Conservation (phyloP, 2,797 vertebrate genomes). For the Onychomys leucogaster region DNA sequence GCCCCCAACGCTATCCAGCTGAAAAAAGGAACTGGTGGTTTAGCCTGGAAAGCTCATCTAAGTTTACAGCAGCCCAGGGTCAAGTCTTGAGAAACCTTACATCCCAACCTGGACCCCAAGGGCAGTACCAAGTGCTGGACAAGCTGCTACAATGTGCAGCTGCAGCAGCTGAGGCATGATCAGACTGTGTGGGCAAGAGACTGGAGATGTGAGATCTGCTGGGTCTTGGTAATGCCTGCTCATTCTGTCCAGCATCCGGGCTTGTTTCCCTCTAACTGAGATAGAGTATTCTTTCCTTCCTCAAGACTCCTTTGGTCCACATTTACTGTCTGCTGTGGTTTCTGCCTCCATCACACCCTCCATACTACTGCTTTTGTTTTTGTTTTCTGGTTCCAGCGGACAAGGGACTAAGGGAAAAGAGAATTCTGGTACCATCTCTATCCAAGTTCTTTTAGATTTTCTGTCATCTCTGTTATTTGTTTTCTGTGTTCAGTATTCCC, state of each 20-base stretch:
- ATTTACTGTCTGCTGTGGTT: not conserved
- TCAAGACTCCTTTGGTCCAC: not conserved
- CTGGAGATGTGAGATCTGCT: not conserved
- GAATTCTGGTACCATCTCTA: not conserved
- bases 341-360: not conserved
- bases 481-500: not conserved
- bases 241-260: not conserved
- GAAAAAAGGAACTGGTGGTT: too few relatives aligned
- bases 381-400: not conserved
- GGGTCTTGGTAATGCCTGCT: not conserved
- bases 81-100: not conserved
- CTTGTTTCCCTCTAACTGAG: not conserved
- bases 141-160: not conserved
- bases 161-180: not conserved
- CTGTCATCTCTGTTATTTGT: not conserved
- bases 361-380: not conserved
- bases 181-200: not conserved
- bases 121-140: not conserved
- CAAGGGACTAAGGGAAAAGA: not conserved
- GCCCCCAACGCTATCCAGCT: not conserved
- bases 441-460: not conserved
- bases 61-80: not conserved
- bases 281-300: not conserved
- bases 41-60: not conserved
- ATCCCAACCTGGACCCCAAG: not conserved